A percentile compares a stretch with the other conserved stretches of the same genome.
Evolutionary conservation across 2,888 invertebrate genomes (phyloP).

Genomic region (Leptogaster cylindrica): DNA sequence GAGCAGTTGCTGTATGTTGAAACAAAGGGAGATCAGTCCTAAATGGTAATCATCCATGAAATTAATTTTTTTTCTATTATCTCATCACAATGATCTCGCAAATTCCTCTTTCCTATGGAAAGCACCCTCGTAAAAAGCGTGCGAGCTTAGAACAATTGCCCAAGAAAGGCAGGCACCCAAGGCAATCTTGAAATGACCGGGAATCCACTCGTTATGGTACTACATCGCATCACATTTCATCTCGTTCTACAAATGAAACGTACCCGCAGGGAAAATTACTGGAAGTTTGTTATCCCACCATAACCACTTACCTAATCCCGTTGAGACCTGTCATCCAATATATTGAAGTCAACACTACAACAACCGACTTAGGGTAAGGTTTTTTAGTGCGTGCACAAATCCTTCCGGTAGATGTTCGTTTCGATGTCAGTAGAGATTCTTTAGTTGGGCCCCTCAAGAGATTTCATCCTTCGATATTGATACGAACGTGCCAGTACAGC

Average conservation of each 20-base stretch:
- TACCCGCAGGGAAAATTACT: conserved; percentile 37
- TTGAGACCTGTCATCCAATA: conserved; percentile 32
- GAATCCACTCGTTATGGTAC: conserved; percentile 32
- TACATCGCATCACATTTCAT: conserved; percentile 36
- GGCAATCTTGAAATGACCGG: conserved; percentile 28
- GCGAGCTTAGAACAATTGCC: conserved; percentile 9
- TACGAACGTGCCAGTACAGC: conserved; percentile 23
- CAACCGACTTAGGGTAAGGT: not conserved
- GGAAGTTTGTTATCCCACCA: conserved; percentile 37
- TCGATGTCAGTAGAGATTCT: conserved; percentile 11
- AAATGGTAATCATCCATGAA: conserved; percentile 37
- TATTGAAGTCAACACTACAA: conserved; percentile 28
- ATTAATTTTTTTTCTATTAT: conserved; percentile 40
- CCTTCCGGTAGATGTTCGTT: conserved; percentile 5
- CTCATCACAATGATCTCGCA: conserved; percentile 30
- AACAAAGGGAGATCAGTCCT: conserved; percentile 24
- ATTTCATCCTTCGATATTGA: conserved; percentile 23
- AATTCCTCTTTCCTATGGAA: conserved; percentile 3
- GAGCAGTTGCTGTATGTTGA: not conserved
- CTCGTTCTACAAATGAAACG: conserved; percentile 35
- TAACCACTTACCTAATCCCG: conserved; percentile 38
- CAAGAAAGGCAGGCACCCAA: conserved; percentile 14
- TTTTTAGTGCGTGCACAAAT: not conserved
- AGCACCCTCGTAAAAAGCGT: conserved; percentile 17
- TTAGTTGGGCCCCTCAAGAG: not conserved